phyloP scores from a whole-genome alignment of 2,888 invertebrate genomes.

The Habroteleia sp. region DNA sequence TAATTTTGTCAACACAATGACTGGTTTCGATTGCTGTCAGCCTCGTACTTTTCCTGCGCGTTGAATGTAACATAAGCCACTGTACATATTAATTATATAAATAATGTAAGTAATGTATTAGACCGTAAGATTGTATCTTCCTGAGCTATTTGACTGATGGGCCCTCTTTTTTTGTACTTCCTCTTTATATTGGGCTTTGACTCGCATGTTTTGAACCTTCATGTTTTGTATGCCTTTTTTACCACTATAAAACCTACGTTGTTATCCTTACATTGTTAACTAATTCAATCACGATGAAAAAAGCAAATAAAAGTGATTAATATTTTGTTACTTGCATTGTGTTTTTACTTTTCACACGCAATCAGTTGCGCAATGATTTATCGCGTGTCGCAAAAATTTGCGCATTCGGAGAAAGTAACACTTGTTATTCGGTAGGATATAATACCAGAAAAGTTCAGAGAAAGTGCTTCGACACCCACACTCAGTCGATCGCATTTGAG shows the following conservation, averaged over 20 bases:
- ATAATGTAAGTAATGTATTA: conserved; percentile 67
- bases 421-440: conserved; percentile 45
- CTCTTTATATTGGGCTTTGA: conserved; percentile 61
- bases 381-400: conserved; percentile 36
- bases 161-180: conserved; percentile 64
- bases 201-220: conserved; percentile 34
- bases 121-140: conserved; percentile 60
- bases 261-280: conserved; percentile 78
- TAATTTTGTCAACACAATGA: too few relatives aligned
- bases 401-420: conserved; percentile 53
- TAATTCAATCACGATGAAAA: conserved; percentile 71
- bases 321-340: conserved; percentile 73
- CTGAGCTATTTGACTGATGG: conserved; percentile 72
- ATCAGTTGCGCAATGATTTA: conserved; percentile 25
- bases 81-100: conserved; percentile 76
- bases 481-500: conserved; percentile 11
- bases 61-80: conserved; percentile 74
- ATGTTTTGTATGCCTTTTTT: conserved; percentile 63
- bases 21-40: conserved; percentile 8
- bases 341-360: conserved; percentile 18
- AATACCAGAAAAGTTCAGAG: conserved; percentile 40
- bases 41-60: conserved; percentile 25
- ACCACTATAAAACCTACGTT: conserved; percentile 68
- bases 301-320: conserved; percentile 75
- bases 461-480: conserved; percentile 64